Conservation (phyloP, 2,797 vertebrate genomes). For the Falco columbarius region DNA sequence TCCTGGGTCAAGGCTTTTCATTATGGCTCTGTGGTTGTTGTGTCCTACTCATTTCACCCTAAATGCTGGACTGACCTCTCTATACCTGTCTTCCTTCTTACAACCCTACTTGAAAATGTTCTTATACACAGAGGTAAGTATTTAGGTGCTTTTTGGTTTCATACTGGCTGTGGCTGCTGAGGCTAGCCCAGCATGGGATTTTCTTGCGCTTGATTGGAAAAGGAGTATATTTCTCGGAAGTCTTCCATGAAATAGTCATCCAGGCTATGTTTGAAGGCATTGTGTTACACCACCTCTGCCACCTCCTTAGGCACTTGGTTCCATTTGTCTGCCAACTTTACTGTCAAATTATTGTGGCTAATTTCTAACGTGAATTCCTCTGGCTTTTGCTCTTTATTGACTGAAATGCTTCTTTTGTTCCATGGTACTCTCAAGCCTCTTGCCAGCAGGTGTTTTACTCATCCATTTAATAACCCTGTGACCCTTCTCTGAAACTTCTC, state of each 20-base stretch:
- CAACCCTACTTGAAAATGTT: neutral
- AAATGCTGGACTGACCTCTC: neutral
- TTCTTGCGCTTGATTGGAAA: neutral
- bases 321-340: neutral
- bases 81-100: neutral
- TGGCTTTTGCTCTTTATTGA: neutral
- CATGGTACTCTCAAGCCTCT: neutral
- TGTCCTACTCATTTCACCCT: neutral
- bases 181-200: neutral
- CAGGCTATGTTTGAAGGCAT: neutral
- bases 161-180: neutral
- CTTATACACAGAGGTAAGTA: neutral
- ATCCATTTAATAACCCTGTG: neutral
- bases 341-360: neutral
- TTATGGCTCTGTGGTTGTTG: neutral
- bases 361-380: neutral
- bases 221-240: neutral
- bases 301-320: neutral
- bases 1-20: neutral
- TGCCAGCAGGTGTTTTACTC: neutral
- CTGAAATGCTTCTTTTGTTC: neutral
- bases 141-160: neutral
- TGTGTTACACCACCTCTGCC: fast-evolving
- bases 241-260: neutral
- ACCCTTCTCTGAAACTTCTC: neutral